Evolutionary conservation across 2,888 invertebrate species (phyloP).

Genomic region (Rotaria sp.): DNA sequence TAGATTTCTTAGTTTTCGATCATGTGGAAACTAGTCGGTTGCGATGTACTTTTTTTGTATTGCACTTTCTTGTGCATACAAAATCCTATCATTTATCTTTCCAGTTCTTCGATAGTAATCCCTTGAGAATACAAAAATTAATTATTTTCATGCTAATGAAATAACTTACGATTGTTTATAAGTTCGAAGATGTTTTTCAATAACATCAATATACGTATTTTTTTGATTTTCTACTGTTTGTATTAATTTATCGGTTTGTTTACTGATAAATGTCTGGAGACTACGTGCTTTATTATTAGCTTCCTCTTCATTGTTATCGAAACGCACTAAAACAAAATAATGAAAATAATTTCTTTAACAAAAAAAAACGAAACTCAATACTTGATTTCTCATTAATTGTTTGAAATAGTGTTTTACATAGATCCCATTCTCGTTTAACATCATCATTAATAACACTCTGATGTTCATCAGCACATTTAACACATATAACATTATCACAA

Average conservation of each 20-base stretch:
- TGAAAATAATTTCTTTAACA: not conserved
- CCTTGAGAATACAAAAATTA: too few relatives aligned
- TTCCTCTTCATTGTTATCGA: not conserved
- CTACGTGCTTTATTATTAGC: not conserved
- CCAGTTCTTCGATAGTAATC: too few relatives aligned
- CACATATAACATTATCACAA: constrained; percentile 7
- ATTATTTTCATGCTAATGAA: not conserved
- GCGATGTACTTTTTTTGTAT: too few relatives aligned
- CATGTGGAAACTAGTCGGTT: too few relatives aligned
- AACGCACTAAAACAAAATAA: not conserved
- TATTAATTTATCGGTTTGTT: not conserved
- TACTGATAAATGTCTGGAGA: not conserved
- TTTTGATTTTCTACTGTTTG: not conserved
- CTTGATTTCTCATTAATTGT: not conserved
- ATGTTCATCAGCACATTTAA: not conserved
- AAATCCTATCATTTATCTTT: too few relatives aligned
- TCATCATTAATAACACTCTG: not conserved
- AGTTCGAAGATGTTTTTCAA: not conserved
- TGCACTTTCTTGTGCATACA: too few relatives aligned
- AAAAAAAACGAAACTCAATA: not conserved
- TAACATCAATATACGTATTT: not conserved
- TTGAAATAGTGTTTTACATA: not conserved
- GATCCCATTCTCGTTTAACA: not conserved
- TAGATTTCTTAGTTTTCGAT: too few relatives aligned
- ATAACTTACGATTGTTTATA: not conserved